phyloP scores from a whole-genome alignment of 2,888 invertebrate species.

The Phengaris alcon region DNA sequence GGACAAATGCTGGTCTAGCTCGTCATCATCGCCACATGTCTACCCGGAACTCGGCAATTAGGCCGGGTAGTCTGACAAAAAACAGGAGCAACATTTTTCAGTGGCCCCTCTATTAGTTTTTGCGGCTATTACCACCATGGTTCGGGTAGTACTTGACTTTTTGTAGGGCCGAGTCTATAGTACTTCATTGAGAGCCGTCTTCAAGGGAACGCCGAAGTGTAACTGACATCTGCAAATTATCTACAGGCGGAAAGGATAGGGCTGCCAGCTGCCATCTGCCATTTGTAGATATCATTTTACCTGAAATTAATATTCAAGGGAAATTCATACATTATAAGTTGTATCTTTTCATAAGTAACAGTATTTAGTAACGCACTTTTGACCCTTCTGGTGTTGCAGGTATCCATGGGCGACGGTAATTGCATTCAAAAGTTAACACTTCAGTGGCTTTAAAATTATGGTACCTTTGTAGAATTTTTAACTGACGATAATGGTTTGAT shows the following conservation, averaged over 20 bases:
- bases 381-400: too few species aligned
- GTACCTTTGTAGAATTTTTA: background rate
- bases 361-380: too few species aligned
- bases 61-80: constrained; percentile 13
- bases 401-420: too few species aligned
- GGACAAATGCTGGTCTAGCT: background rate
- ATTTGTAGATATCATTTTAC: background rate
- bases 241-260: constrained; percentile 28
- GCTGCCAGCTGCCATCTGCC: background rate
- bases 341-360: too few species aligned
- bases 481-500: background rate
- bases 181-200: constrained; percentile 23
- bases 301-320: background rate
- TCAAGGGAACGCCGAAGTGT: constrained; percentile 37
- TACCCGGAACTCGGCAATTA: constrained; percentile 21
- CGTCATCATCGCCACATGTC: constrained; percentile 14
- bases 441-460: background rate
- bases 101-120: constrained; percentile 10
- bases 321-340: too few species aligned
- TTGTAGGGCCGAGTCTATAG: constrained; percentile 6
- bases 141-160: constrained; percentile 25
- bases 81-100: constrained; percentile 15
- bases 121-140: constrained; percentile 19
- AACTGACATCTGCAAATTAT: constrained; percentile 37
- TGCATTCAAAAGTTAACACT: too few species aligned